phyloP scores from a whole-genome alignment of 2,888 invertebrate genomes.

The Lasioglossum calceatum region DNA sequence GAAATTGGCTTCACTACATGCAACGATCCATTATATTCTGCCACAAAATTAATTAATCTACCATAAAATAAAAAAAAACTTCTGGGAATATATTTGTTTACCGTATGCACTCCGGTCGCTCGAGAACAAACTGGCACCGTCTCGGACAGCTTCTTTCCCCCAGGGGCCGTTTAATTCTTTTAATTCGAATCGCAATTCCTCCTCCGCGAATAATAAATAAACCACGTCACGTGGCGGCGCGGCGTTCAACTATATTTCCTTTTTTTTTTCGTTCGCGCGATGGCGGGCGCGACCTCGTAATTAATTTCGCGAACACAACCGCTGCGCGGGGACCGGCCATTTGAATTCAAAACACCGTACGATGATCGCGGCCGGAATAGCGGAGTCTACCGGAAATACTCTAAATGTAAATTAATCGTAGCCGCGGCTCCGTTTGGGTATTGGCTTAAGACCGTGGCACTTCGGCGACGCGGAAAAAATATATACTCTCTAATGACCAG shows the following conservation, averaged over 20 bases:
- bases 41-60: background rate
- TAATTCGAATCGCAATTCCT: background rate
- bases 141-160: background rate
- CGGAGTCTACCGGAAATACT: conserved; percentile 53
- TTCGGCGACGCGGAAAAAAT: conserved; percentile 10
- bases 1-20: no score
- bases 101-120: background rate
- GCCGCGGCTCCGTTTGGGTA: conserved; percentile 40
- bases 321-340: conserved; percentile 4
- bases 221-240: conserved; percentile 32
- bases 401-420: conserved; percentile 63
- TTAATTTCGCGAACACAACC: conserved; percentile 58
- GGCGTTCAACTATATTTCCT: conserved; percentile 22
- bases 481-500: no score
- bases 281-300: conserved; percentile 54
- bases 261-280: conserved; percentile 36
- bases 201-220: conserved; percentile 52
- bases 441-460: conserved; percentile 32
- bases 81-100: background rate
- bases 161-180: background rate
- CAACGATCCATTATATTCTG: background rate
- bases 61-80: background rate
- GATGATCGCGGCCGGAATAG: conserved; percentile 22
- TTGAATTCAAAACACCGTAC: conserved; percentile 40
- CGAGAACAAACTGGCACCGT: background rate